Evolutionary conservation across 37 sponge, comb jelly and placozoan genomes (phyloP).

Genomic region (Ianthella basta): DNA sequence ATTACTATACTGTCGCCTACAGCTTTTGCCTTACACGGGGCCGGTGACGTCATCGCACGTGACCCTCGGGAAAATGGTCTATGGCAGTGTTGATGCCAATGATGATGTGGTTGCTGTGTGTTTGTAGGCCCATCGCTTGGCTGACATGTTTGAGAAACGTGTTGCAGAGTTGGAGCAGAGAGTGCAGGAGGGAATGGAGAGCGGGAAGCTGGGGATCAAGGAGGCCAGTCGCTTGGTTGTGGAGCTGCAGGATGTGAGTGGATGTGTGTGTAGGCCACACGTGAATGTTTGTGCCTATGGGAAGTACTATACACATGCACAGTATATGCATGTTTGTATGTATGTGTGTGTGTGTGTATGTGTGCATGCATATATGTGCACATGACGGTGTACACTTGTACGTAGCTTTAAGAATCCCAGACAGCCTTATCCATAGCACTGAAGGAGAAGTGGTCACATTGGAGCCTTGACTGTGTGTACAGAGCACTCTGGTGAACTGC

Average conservation of each 20-base stretch:
- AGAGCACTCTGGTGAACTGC: too few relatives aligned
- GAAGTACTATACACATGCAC: too few relatives aligned
- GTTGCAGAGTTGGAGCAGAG: conserved; percentile 46
- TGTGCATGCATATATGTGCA: neutral
- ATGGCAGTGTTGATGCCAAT: too few relatives aligned
- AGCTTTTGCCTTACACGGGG: too few relatives aligned
- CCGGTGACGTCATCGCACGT: too few relatives aligned
- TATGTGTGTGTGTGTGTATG: conserved; percentile 13
- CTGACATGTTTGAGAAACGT: conserved; percentile 34
- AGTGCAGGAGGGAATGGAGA: conserved; percentile 29
- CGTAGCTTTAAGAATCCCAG: neutral
- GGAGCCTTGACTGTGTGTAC: too few relatives aligned
- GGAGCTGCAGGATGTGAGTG: conserved; percentile 70
- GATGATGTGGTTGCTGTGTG: too few relatives aligned
- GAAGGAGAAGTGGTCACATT: too few relatives aligned
- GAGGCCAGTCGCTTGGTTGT: conserved; percentile 54
- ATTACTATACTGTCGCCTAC: too few relatives aligned
- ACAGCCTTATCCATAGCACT: too few relatives aligned
- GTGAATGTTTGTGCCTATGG: neutral
- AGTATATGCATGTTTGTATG: neutral
- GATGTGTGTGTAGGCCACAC: neutral
- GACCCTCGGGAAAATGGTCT: too few relatives aligned
- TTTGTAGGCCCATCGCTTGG: conserved; percentile 61
- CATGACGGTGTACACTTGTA: too few relatives aligned
- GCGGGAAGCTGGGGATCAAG: conserved; percentile 52